Conservation (phyloP, 1,140 invertebrate genomes). For the Ceratina japonica region DNA sequence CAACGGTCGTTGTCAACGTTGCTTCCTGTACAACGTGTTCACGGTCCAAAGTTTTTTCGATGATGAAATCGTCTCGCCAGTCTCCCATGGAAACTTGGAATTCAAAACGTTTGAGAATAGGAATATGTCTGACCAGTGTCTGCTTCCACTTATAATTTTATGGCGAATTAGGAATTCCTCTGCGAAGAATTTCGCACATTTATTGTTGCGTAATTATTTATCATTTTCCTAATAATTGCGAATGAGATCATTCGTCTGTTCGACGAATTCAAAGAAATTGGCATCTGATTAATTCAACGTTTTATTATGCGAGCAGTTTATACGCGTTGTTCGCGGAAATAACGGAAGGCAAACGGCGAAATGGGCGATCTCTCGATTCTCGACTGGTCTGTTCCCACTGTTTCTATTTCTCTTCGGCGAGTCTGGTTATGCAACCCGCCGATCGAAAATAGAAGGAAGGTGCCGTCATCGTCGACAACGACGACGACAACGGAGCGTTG, state of each 20-base stretch:
- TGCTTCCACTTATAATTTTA: not conserved
- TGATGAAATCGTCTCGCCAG: not conserved
- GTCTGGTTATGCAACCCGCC: constrained; percentile 58
- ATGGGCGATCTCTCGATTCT: constrained; percentile 20
- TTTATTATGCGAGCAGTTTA: not conserved
- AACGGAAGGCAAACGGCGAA: too few species aligned
- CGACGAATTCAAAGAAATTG: not conserved
- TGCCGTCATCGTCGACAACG: constrained; percentile 55
- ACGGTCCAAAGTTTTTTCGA: not conserved
- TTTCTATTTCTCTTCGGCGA: constrained; percentile 48
- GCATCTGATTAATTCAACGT: not conserved
- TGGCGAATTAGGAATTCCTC: too few species aligned
- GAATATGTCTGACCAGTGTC: not conserved
- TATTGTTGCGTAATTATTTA: too few species aligned
- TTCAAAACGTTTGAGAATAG: too few species aligned
- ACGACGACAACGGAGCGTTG: constrained; percentile 40
- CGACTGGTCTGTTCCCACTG: constrained; percentile 30
- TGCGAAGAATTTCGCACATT: too few species aligned
- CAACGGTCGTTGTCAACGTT: constrained; percentile 20
- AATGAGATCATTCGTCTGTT: not conserved
- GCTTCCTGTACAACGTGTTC: constrained; percentile 31
- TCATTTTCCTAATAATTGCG: too few species aligned
- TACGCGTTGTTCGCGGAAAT: too few species aligned
- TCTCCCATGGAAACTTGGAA: too few species aligned
- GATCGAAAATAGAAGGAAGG: constrained; percentile 66